Percentiles rank a stretch among this genome's conserved stretches.
Evolutionary conservation across 2,113 vertebrate genomes (phyloP).

Genomic region (Aythya baeri): DNA sequence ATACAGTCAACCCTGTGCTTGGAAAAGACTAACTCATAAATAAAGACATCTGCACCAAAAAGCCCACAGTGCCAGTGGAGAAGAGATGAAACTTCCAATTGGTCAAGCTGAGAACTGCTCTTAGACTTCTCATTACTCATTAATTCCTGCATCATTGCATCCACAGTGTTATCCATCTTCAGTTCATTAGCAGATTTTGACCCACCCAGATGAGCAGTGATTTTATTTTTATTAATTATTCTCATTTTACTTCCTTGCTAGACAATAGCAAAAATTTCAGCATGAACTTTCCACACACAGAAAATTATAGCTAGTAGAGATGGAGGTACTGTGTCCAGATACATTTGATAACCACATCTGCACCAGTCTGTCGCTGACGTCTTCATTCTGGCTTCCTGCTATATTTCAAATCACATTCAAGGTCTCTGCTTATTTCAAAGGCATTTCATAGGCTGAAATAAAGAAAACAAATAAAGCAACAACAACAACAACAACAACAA

Average conservation of each 20-base stretch:
- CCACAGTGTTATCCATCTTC: neutral
- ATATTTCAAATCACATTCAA: neutral
- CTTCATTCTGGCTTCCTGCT: neutral
- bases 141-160: neutral
- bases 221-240: neutral
- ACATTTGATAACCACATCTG: neutral
- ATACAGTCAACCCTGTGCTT: neutral
- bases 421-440: neutral
- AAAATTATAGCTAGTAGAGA: neutral
- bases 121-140: neutral
- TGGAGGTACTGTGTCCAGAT: neutral
- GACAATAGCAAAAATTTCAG: neutral
- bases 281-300: neutral
- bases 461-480: neutral
- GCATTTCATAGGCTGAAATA: neutral
- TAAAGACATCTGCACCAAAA: neutral
- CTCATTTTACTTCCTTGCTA: neutral
- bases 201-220: neutral
- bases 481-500: neutral
- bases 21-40: neutral
- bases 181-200: neutral
- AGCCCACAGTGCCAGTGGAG: neutral
- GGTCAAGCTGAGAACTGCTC: neutral
- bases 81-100: neutral
- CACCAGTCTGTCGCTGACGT: neutral